Evolutionary conservation across 1,140 invertebrate genomes (phyloP), one percentile per base, ranked within the genome.

Genomic region (Bombus waltoni): DNA sequence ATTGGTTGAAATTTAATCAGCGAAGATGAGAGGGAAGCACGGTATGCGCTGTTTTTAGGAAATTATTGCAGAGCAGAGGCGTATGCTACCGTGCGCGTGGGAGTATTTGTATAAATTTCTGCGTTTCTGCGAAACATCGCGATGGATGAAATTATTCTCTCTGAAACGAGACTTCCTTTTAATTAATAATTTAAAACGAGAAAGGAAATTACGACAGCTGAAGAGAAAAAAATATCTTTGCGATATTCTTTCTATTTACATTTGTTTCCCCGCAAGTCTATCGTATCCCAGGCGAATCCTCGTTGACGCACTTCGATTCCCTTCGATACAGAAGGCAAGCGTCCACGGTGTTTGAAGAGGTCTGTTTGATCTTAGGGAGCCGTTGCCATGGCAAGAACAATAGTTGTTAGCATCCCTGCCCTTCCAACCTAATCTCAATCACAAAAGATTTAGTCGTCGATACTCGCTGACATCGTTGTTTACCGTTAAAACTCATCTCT

Each of bases 51-150:
- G 22, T 35, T 53, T 74, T 42, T 28, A 53, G 25, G 4, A 35
- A 42, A 22, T 25, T 5, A 53, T 25, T 35, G 4, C n/a, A 32
- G n/a, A 53, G 4, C n/a, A 32, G n/a, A 53, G 47, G 18, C 53
- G 28, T 13, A 6, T 11, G 11, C 1, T n/a, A 40, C 5, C 9
- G 0, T 2, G 0, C 15, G 11, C 4, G 4, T 32, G 32, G 6
- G 5, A 11, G 15, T 25, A 47, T 76, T 62, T 18, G 32, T 65
- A 77, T 42, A 11, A 62, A 77, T 62, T 62, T 62, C 42, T 32
- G 59, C 9, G 9, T 32, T 42, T 32, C 13, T 1, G 38, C n/a
- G 18, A 40, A 65, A 25, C 10, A 35, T 65, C 25, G 44, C 0
- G 15, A 0, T 28, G 1, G 18, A 18, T 8, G 1, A 35, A 5